Conservation (phyloP, 2,888 invertebrate species). For the Apamea monoglypha region DNA sequence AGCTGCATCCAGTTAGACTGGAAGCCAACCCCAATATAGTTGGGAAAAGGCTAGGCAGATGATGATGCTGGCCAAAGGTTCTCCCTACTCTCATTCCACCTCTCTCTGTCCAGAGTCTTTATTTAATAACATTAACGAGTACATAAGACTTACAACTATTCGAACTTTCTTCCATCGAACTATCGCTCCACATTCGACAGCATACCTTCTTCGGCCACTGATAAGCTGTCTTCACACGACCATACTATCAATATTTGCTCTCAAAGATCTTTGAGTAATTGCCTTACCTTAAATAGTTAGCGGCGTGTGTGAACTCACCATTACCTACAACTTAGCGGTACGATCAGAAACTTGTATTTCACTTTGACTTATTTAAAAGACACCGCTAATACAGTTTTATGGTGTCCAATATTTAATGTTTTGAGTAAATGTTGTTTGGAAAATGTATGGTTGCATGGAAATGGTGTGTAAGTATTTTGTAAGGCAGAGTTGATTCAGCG, state of each 20-base stretch:
- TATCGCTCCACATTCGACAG: slow-evolving; percentile 34
- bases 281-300: slow-evolving; percentile 71
- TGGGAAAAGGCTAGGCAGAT: too few relatives aligned
- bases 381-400: slow-evolving; percentile 61
- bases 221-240: slow-evolving; percentile 76
- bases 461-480: not conserved
- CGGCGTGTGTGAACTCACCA: slow-evolving; percentile 50
- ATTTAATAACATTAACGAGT: too few relatives aligned
- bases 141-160: too few relatives aligned
- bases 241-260: slow-evolving; percentile 78
- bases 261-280: slow-evolving; percentile 81
- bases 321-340: slow-evolving; percentile 50
- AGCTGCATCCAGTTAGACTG: too few relatives aligned
- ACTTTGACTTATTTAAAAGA: slow-evolving; percentile 57
- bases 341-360: slow-evolving; percentile 58
- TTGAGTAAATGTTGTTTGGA: slow-evolving; percentile 14
- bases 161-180: slow-evolving; percentile 11
- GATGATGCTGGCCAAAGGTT: too few relatives aligned
- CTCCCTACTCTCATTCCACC: too few relatives aligned
- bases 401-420: slow-evolving; percentile 59
- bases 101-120: too few relatives aligned
- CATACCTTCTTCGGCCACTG: slow-evolving; percentile 40
- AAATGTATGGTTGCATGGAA: slow-evolving; percentile 9
- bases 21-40: too few relatives aligned
- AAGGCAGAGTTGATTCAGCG: not conserved